Base-by-base conservation (phyloP, 2,888 invertebrate genomes). In the Pilophorus perplexus region DNA sequence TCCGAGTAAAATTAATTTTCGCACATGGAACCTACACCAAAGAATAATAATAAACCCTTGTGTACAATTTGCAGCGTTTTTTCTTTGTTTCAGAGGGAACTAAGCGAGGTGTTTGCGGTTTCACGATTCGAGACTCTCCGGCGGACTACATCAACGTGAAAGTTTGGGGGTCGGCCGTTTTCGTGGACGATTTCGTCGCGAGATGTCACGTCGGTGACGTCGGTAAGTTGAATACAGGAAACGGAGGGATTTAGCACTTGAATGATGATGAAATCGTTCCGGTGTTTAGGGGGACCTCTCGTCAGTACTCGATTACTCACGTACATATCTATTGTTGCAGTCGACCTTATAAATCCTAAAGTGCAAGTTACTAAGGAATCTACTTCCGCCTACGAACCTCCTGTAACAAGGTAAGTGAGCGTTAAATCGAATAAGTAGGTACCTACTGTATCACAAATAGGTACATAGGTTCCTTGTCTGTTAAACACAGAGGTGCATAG, bases 51-150 rank as follows among this genome's bases (percentile, higher is more conserved):
- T 8, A n/a, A n/a, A n/a, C n/a, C n/a, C n/a, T n/a, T n/a, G n/a
- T n/a, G n/a, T n/a, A n/a, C n/a, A 33, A 33, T 6, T 33, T 8
- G 12, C 12, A 8, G 33, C 12, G 6, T 8, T 33, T 33, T 33
- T 8, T 33, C 12, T 12, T 8, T 12, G 33, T 33, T 33, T 33
- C 48, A 72, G 80, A 77, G 71, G 79, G 79, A 20, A 81, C 81
- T 65, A 77, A 78, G 27, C 82, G 84, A 71, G 87, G 84, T n/a
- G 89, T 90, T 0, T 87, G 87, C 78, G 85, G 84, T 64, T 88
- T 89, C 71, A 90, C 89, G 0, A 71, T 90, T 23, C 81, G 90
- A 69, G 91, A 90, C 78, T 86, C 89, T 0, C 79, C 82, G 16
- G 75, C 82, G 1, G 85, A 88, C 75, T 84, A 86, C 3, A 86